Base-by-base conservation (phyloP, 2,113 vertebrate genomes). In the Castor canadensis region DNA sequence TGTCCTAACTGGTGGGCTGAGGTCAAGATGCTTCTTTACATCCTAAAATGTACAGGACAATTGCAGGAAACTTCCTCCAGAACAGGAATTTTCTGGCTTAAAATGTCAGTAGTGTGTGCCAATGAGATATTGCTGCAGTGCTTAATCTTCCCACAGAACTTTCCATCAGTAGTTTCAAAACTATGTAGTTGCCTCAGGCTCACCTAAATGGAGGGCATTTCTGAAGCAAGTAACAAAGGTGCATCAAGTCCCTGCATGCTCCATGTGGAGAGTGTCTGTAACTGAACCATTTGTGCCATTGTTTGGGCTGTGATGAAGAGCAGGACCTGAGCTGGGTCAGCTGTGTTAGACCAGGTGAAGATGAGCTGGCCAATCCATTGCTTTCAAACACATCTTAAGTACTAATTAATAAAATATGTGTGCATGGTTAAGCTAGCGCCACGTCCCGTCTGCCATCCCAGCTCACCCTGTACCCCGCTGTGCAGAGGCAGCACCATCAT, bases 191-290 rank as follows among this genome's bases (percentile, higher is more conserved):
- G 28, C 24, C 49, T 13, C 15, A 81, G 67, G 54, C 16, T 62
- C 7, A 17, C 24, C 15, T 58, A 67, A 43, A 91, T 79, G 52
- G n/a, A 81, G 91, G 38, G 8, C 11, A 71, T 30, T 45, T 62
- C 71, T 88, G n/a, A 16, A 1, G 30, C n/a, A 40, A 8, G 66
- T 9, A 47, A 32, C 30, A 28, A 67, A 40, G 22, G 11, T 54
- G 5, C 8, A 7, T 0, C 0, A 5, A 47, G 16, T 17, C 43
- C 9, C 26, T 52, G 62, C 0, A 0, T 28, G 16, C 17, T 71
- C 79, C 16, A 6, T 19, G 52, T 11, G 6, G 5, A 56, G 13
- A 45, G 26, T 20, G 67, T 49, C 71, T 6, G 0, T 30, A n/a
- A n/a, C 11, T 19, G 47, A 32, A 11, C 5, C 4, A 4, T 35